These are phyloP conservation scores for Xerus inauris DNA, from an alignment of 2,113 vertebrate species.

Conservation along the genomic window DNA sequence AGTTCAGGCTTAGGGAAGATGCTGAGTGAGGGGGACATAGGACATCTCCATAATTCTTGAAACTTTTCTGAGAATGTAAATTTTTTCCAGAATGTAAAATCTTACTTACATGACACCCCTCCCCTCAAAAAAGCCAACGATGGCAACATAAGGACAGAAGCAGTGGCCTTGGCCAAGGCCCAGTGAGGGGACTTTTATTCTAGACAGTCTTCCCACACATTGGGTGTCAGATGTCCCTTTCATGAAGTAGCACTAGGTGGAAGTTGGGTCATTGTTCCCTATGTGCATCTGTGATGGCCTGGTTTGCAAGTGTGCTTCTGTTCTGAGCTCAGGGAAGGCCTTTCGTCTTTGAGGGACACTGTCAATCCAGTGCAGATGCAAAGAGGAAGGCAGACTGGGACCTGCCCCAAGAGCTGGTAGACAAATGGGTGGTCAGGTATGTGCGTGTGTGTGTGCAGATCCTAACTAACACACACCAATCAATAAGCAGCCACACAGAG, in stretches of 20 bases:
- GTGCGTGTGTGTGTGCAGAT: no score
- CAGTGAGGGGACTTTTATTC: not conserved
- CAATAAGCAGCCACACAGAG: not conserved
- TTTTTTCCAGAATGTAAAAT: not conserved
- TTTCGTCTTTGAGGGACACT: not conserved
- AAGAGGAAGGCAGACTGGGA: not conserved
- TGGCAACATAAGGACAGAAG: not conserved
- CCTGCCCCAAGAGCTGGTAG: not conserved
- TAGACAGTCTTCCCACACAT: not conserved
- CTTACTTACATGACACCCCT: not conserved
- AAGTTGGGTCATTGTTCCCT: no score
- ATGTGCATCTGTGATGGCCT: no score
- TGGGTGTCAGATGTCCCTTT: not conserved
- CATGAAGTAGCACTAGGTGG: not conserved
- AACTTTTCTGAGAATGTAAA: not conserved
- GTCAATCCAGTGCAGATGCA: not conserved
- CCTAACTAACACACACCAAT: not conserved
- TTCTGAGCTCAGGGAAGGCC: not conserved
- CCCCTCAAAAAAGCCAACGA: not conserved
- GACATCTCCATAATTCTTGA: not conserved
- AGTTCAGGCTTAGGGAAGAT: not conserved
- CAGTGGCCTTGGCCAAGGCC: not conserved
- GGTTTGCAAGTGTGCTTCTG: not conserved
- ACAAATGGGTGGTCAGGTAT: not conserved
- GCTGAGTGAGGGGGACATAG: not conserved